These are phyloP conservation scores for Pseudochirops corinnae DNA, from an alignment of 2,797 vertebrate species.

Conservation along the genomic window DNA sequence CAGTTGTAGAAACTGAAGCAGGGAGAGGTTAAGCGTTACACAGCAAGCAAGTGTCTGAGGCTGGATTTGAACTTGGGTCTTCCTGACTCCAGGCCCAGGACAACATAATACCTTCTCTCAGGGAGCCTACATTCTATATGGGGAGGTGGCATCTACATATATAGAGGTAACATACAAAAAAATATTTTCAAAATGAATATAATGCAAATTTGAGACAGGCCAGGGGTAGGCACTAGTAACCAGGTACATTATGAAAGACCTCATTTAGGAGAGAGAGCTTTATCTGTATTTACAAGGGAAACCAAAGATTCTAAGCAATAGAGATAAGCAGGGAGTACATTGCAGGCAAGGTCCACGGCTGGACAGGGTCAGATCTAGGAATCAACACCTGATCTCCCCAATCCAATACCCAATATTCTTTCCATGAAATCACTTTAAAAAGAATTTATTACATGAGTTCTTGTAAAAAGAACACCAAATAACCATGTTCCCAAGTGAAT, in stretches of 20 bases:
- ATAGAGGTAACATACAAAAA: neutral
- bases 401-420: too few relatives aligned
- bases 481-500: neutral
- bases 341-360: neutral
- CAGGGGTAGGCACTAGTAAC: neutral
- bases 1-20: neutral
- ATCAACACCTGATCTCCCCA: neutral
- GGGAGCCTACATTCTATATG: neutral
- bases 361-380: neutral
- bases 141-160: neutral
- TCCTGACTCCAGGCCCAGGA: neutral
- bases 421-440: neutral
- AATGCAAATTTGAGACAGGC: neutral
- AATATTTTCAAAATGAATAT: neutral
- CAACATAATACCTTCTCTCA: neutral
- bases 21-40: neutral
- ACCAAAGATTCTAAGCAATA: neutral
- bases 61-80: neutral
- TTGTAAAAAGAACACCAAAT: neutral
- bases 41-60: neutral
- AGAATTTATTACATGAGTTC: neutral
- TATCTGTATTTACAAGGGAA: neutral
- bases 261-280: neutral
- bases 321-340: neutral
- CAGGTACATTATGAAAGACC: neutral